Percentiles rank a stretch among this genome's conserved stretches.
These are phyloP conservation scores for Zosterops borbonicus DNA, from an alignment of 2,113 vertebrate species.

Conservation along the genomic window DNA sequence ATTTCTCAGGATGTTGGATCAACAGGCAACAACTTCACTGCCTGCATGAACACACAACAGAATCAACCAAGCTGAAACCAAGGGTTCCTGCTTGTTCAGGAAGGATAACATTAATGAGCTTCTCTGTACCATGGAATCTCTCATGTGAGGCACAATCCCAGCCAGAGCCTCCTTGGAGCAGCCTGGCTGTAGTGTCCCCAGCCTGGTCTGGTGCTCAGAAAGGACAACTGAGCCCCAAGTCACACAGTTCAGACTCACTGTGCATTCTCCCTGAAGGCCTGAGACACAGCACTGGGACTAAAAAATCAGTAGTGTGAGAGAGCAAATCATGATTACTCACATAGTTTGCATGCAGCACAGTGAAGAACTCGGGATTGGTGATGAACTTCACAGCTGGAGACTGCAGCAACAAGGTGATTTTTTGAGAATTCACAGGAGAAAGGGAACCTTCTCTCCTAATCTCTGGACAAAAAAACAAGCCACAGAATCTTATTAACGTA, in stretches of 20 bases:
- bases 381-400: conserved; percentile 97
- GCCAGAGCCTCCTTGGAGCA: background rate
- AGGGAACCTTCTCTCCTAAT: conserved; percentile 83
- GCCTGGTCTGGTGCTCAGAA: background rate
- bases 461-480: conserved; percentile 71
- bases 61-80: background rate
- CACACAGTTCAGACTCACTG: background rate
- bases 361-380: conserved; percentile 97
- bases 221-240: background rate
- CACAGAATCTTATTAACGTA: background rate
- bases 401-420: conserved; percentile 92
- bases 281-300: rapidly evolving
- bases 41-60: background rate
- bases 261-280: background rate
- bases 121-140: background rate
- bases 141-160: background rate
- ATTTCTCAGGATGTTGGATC: background rate
- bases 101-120: background rate
- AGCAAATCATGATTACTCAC: conserved; percentile 75
- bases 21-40: background rate
- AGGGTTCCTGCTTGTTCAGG: background rate
- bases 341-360: conserved; percentile 93
- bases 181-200: background rate
- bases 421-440: conserved; percentile 89
- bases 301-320: background rate